Percentiles rank a stretch among this genome's conserved stretches.
These are phyloP conservation scores for Drosophila pseudoobscura DNA, from an alignment of 1,140 invertebrate genomes.

Conservation along the genomic window DNA sequence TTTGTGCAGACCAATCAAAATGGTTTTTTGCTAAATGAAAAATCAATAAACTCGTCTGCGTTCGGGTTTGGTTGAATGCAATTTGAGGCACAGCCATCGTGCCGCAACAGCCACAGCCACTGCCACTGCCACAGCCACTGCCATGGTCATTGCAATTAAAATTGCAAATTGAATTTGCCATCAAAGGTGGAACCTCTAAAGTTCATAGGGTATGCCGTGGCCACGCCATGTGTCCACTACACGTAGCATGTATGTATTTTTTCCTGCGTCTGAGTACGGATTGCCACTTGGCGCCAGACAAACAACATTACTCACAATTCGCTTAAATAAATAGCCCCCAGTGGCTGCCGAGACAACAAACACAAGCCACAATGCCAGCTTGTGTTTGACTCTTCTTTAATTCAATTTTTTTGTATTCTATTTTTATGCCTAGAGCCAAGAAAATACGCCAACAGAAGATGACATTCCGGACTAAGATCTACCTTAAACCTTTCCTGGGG, in stretches of 20 bases:
- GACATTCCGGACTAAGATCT: too few species aligned
- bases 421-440: constrained; percentile 31
- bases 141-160: constrained; percentile 49
- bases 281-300: constrained; percentile 53
- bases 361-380: constrained; percentile 41
- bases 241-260: not conserved
- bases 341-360: constrained; percentile 17
- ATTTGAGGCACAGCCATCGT: constrained; percentile 16
- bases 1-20: constrained; percentile 21
- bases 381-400: constrained; percentile 28
- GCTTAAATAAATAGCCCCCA: constrained; percentile 54
- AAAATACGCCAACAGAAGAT: constrained; percentile 1
- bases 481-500: too few species aligned
- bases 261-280: constrained; percentile 22
- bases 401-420: constrained; percentile 27
- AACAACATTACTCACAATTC: constrained; percentile 62
- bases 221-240: not conserved
- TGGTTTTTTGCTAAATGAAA: constrained; percentile 28
- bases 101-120: not conserved
- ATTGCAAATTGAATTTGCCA: constrained; percentile 50
- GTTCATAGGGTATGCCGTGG: too few species aligned
- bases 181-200: not conserved
- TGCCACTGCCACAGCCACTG: constrained; percentile 13
- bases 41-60: constrained; percentile 58
- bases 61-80: constrained; percentile 35